phyloP scores from a whole-genome alignment of 2,113 vertebrate genomes.

The sheep (Ovis aries) region ARS-UI_Ramb_v3.0 NC_056068.1:80141001-80141500 shows the following conservation, averaged over 20 bases:
- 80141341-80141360: background rate
- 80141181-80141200: accelerated
- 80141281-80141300: background rate
- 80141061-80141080: background rate
- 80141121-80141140: background rate
- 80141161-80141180: background rate
- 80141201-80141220: background rate
- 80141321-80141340: background rate
- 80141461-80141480: background rate
- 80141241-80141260: background rate
- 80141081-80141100: background rate
- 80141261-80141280: accelerated
- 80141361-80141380: background rate
- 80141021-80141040: background rate
- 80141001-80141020: background rate
- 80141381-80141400: background rate
- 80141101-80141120: background rate
- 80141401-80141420: background rate
- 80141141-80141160: background rate
- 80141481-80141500: background rate
- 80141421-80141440: background rate
- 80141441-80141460: background rate
- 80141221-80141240: background rate
- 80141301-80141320: background rate
- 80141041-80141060: background rate